Percentiles rank a stretch among this genome's conserved stretches.
Evolutionary conservation across 2,797 vertebrate species (phyloP).

Genomic region (Sparidentex hasta): DNA sequence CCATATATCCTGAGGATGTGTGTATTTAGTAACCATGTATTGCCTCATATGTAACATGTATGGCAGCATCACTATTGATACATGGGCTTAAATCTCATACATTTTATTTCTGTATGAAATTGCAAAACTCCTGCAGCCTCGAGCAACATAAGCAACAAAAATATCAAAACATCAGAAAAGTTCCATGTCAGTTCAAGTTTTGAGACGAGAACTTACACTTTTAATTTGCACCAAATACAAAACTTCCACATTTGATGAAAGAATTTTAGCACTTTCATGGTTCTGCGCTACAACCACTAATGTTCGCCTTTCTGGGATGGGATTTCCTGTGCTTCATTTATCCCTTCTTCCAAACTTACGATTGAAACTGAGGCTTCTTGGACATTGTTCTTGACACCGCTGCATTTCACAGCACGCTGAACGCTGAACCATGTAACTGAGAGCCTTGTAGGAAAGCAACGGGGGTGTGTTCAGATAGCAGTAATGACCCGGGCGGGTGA

Average conservation of each 20-base stretch:
- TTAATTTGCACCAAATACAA: neutral
- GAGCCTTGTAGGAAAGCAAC: conserved; percentile 39
- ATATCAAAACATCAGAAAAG: too few species aligned
- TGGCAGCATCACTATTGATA: too few species aligned
- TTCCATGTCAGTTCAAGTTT: too few species aligned
- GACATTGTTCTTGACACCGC: conserved; percentile 19
- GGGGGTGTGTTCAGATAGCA: conserved; percentile 48
- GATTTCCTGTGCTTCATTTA: conserved; percentile 1
- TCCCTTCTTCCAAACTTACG: conserved; percentile 3
- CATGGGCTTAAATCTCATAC: too few species aligned
- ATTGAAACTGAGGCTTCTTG: conserved; percentile 14
- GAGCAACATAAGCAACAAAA: too few species aligned
- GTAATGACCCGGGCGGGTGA: conserved; percentile 48
- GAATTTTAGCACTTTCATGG: neutral
- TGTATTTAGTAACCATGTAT: too few species aligned
- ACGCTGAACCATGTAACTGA: conserved; percentile 17
- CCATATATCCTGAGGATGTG: too few species aligned
- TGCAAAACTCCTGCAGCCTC: too few species aligned
- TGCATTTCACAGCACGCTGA: conserved; percentile 36
- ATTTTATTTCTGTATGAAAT: too few species aligned
- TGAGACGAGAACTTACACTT: neutral
- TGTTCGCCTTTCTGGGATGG: neutral
- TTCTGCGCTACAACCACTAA: neutral
- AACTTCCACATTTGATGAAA: neutral
- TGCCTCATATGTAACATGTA: too few species aligned